A percentile compares a stretch with the other conserved stretches of the same genome.
Evolutionary conservation across 2,888 invertebrate species (phyloP).

Genomic region (Cyrtodaria siliqua): DNA sequence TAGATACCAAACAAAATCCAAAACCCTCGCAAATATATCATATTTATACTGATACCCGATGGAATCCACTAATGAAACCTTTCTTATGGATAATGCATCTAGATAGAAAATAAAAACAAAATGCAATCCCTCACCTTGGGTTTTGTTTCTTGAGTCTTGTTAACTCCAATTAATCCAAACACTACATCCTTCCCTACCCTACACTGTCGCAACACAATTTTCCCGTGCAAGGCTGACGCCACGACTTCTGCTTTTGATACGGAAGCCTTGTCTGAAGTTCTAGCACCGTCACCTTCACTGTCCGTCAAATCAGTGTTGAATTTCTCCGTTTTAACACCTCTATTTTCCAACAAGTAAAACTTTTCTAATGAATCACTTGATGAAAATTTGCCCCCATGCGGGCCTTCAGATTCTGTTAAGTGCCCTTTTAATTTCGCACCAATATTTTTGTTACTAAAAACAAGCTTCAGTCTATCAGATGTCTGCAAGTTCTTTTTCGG

Average conservation of each 20-base stretch:
- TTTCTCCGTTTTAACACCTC: conserved; percentile 3
- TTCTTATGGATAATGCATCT: too few relatives aligned
- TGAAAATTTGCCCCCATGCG: background rate
- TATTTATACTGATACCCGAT: too few relatives aligned
- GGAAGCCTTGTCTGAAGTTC: background rate
- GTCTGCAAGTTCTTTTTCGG: too few relatives aligned
- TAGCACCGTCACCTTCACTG: conserved; percentile 51
- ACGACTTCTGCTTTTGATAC: background rate
- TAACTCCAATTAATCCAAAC: conserved; percentile 70
- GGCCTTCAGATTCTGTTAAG: background rate
- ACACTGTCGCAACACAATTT: conserved; percentile 68
- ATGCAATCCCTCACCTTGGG: conserved; percentile 36
- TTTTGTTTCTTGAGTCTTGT: conserved; percentile 6
- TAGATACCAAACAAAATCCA: too few relatives aligned
- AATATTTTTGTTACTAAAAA: background rate
- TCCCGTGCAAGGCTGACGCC: conserved; percentile 10
- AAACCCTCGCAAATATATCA: too few relatives aligned
- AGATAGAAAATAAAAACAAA: too few relatives aligned
- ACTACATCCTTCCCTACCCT: conserved; percentile 66
- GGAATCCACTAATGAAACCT: too few relatives aligned
- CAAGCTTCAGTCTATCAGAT: background rate
- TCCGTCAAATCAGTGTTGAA: conserved; percentile 8
- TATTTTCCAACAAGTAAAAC: conserved; percentile 19
- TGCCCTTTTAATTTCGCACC: background rate
- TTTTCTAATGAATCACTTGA: conserved; percentile 24